Percentiles rank a stretch among this genome's conserved stretches.
Evolutionary conservation across 2,113 vertebrate species (phyloP).

Genomic region (Proterorhinus semilunaris): DNA sequence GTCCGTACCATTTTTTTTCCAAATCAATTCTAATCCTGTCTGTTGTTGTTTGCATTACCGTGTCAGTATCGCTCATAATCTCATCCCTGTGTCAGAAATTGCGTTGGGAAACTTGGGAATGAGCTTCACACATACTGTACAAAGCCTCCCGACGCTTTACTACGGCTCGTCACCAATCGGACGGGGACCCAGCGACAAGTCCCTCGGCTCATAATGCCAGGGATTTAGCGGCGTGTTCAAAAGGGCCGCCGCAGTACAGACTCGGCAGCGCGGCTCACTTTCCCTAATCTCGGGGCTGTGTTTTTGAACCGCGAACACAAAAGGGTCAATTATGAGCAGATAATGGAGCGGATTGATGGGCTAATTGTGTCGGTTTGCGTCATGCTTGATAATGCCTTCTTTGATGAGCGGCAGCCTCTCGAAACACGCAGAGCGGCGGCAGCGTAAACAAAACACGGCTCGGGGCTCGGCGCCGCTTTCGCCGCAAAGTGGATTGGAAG

Average conservation of each 20-base stretch:
- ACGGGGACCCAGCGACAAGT: slow-evolving; percentile 17
- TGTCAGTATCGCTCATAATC: neutral
- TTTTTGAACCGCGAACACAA: slow-evolving; percentile 60
- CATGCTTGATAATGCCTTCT: slow-evolving; percentile 70
- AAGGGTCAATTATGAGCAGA: slow-evolving; percentile 70
- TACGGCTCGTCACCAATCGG: slow-evolving; percentile 11
- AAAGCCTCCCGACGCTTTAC: slow-evolving; percentile 28
- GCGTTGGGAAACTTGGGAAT: too few relatives aligned
- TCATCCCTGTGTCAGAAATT: neutral
- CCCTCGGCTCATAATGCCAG: slow-evolving; percentile 23
- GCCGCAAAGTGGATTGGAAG: slow-evolving; percentile 1
- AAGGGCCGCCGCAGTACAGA: slow-evolving; percentile 23
- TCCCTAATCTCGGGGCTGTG: slow-evolving; percentile 36
- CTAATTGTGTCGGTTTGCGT: slow-evolving; percentile 73
- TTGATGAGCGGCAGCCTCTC: slow-evolving; percentile 65
- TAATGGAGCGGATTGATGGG: slow-evolving; percentile 74
- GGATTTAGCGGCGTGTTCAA: slow-evolving; percentile 30
- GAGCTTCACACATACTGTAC: neutral
- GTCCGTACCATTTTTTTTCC: too few relatives aligned
- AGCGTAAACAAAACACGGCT: slow-evolving; percentile 39
- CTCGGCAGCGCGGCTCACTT: slow-evolving; percentile 32
- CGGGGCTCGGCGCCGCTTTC: slow-evolving; percentile 29
- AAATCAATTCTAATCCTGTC: too few relatives aligned
- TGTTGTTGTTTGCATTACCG: too few relatives aligned
- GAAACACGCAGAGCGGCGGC: slow-evolving; percentile 34